Base-by-base conservation (phyloP, 2,888 invertebrate species). In the Dicycla oo region DNA sequence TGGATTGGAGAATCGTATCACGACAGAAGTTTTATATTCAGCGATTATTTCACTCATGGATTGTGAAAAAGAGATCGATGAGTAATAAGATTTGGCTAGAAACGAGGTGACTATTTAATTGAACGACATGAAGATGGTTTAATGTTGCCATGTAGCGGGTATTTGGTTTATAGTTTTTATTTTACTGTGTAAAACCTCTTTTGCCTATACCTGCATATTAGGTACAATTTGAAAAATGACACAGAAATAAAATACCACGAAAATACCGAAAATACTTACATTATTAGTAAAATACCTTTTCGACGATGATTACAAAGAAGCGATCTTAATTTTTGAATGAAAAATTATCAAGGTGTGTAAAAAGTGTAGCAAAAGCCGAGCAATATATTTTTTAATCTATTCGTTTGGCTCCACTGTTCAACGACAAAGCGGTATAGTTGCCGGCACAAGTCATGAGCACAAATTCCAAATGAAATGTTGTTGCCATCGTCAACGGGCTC, bases 1-100 rank as follows among this genome's bases (percentile, higher is more conserved):
- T 78, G 68, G 79, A 47, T 58, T 45, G 43, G 10, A 75, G 53
- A 60, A 75, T 69, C 56, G 49, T 69, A 72, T 73, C 66, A 72
- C 61, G 38, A 47, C 23, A 20, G 8, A 40, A 26, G 34, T 58
- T 74, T 83, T 80, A 75, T n/a, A 73, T 20, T 30, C 56, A 11
- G 34, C 30, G 30, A 62, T 34, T 62, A 62, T 47, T 61, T 30
- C 8, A 30, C 49, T 20, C 8, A 30, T 15, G 26, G 4, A 20
- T 30, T 15, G 5, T n/a, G 61, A 26, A 13, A 43, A 43, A 20
- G 3, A 61, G 26, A n/a, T n/a, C n/a, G n/a, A n/a, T n/a, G n/a
- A 3, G 26, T 34, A 34, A 34, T 26, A 23, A n/a, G n/a, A n/a
- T n/a, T n/a, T 18, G 10, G 18, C 23, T 58, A 18, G n/a, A 18